phyloP scores from a whole-genome alignment of 2,888 invertebrate genomes.

The Eristalinus sepulchralis region DNA sequence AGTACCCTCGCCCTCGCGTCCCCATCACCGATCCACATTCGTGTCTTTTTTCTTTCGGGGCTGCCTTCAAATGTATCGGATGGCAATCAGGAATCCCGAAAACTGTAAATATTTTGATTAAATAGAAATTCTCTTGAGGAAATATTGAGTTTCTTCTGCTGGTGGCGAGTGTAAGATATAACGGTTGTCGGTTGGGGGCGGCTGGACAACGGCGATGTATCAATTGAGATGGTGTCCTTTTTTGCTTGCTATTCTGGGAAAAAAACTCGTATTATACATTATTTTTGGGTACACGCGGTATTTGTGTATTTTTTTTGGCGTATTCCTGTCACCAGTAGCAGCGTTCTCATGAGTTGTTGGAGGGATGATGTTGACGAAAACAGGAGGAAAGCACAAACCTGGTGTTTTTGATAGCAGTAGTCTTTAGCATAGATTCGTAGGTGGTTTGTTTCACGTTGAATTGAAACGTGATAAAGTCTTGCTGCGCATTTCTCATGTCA shows the following conservation, averaged over 20 bases:
- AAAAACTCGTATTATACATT: background rate
- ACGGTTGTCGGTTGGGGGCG: background rate
- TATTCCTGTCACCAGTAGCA: background rate
- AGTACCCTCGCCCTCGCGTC: constrained; percentile 9
- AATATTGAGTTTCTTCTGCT: constrained; percentile 41
- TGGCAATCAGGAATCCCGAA: constrained; percentile 26
- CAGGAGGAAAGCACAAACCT: background rate
- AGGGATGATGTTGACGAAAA: background rate
- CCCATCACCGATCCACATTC: background rate
- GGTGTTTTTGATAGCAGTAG: background rate
- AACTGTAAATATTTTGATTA: constrained; percentile 39
- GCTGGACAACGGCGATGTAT: background rate
- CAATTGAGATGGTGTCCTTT: background rate
- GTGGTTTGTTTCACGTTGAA: no score
- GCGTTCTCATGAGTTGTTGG: constrained; percentile 13
- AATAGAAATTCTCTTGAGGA: constrained; percentile 22
- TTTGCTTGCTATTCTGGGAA: background rate
- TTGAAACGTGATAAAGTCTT: no score
- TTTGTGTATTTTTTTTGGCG: no score
- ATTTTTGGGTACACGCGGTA: background rate
- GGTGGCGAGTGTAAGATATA: constrained; percentile 7
- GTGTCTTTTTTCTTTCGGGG: background rate
- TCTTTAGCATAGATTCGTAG: background rate
- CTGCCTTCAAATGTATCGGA: constrained; percentile 25
- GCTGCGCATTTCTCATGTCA: no score